These are phyloP conservation scores for Prinia subflava DNA, from an alignment of 2,113 vertebrate genomes.

Conservation along the genomic window DNA sequence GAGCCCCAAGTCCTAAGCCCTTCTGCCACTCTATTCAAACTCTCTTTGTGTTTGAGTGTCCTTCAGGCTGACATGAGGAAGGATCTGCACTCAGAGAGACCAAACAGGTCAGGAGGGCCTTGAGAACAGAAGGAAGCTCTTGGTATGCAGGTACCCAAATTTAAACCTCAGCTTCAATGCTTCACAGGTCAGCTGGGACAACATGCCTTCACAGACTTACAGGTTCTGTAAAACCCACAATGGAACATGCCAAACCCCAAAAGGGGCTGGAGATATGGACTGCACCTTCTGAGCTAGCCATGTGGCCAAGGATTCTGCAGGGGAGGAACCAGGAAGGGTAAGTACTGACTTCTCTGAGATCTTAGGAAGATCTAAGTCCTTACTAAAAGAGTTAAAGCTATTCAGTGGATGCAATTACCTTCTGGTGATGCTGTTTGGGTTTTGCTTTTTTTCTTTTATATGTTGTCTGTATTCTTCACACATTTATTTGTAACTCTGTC, in stretches of 20 bases:
- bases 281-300: background rate
- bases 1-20: background rate
- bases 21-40: background rate
- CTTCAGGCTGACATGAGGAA: background rate
- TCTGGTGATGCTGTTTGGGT: background rate
- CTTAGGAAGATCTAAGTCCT: background rate
- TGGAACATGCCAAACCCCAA: background rate
- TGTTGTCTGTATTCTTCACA: background rate
- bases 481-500: background rate
- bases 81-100: background rate
- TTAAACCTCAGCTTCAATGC: background rate
- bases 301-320: background rate
- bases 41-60: background rate
- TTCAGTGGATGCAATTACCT: background rate
- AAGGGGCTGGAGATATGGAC: background rate
- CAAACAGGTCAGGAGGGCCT: background rate
- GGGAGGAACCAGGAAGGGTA: background rate
- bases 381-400: background rate
- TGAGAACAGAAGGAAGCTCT: background rate
- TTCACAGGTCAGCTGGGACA: background rate
- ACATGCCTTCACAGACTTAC: background rate
- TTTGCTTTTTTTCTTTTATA: background rate
- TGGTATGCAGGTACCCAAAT: background rate
- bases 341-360: background rate
- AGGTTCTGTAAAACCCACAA: background rate